Conservation (phyloP, 2,888 invertebrate species). For the Poecilus cupreus region DNA sequence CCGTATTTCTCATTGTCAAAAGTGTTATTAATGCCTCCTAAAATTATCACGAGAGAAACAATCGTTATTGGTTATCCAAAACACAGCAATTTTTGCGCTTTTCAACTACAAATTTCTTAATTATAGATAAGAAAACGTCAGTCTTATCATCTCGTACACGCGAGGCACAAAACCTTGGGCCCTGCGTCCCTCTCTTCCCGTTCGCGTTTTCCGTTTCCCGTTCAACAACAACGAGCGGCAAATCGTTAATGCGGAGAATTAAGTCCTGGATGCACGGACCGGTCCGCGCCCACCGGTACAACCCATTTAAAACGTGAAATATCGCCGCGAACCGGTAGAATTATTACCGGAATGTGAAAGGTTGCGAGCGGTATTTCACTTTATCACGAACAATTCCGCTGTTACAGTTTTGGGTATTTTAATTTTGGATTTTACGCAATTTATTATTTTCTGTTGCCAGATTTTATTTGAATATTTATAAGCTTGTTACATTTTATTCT, state of each 20-base stretch:
- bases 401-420: neutral
- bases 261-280: neutral
- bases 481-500: too few species aligned
- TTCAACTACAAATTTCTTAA: conserved; percentile 44
- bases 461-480: neutral
- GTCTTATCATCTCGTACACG: conserved; percentile 33
- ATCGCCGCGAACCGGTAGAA: conserved; percentile 31
- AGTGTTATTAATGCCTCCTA: neutral
- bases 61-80: neutral
- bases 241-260: conserved; percentile 3
- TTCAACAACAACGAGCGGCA: neutral
- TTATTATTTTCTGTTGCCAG: neutral
- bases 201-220: neutral
- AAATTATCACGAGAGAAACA: neutral
- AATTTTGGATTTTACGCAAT: neutral
- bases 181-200: neutral
- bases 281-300: conserved; percentile 1
- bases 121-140: conserved; percentile 41
- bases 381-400: conserved; percentile 35
- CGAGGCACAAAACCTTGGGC: neutral
- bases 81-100: conserved; percentile 40
- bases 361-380: conserved; percentile 29
- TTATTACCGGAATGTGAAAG: conserved; percentile 41
- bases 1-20: too few species aligned
- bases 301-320: conserved; percentile 46